phyloP scores from a whole-genome alignment of 2,888 invertebrate genomes.

The Glaucopsyche alexis region DNA sequence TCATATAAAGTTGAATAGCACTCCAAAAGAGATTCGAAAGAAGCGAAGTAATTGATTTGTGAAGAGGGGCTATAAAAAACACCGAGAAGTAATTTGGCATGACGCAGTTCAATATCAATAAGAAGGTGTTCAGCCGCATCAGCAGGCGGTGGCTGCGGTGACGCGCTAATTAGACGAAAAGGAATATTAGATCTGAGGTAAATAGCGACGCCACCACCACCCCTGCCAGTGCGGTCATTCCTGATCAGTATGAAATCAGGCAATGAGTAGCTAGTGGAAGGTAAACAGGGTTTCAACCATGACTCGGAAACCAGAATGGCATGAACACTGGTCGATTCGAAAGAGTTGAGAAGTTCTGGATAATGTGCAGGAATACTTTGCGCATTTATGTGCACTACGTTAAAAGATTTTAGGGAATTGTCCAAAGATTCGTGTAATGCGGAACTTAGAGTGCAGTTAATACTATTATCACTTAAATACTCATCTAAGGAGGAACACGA shows the following conservation, averaged over 20 bases:
- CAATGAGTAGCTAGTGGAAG: background rate
- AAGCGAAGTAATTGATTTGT: no score
- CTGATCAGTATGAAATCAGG: slow-evolving; percentile 22
- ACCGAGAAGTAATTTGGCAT: no score
- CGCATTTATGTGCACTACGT: background rate
- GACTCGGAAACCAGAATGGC: slow-evolving; percentile 20
- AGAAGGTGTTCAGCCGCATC: slow-evolving; percentile 29
- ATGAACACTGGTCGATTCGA: background rate
- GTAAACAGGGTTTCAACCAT: no score
- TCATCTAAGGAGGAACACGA: no score
- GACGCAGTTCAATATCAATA: slow-evolving; percentile 9
- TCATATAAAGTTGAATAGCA: no score
- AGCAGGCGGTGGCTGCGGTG: background rate
- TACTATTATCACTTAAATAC: no score
- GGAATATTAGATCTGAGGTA: slow-evolving; percentile 29
- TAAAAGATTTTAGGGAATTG: background rate
- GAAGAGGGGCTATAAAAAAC: no score
- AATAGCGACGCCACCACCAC: slow-evolving; percentile 32
- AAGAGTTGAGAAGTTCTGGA: slow-evolving; percentile 13
- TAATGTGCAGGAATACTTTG: slow-evolving; percentile 19
- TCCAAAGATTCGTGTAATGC: background rate
- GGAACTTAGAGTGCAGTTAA: background rate
- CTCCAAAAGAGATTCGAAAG: no score
- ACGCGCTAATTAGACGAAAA: slow-evolving; percentile 14
- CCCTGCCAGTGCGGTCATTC: slow-evolving; percentile 18